Conservation (phyloP, 2,113 vertebrate species). For the Tamias sibiricus region DNA sequence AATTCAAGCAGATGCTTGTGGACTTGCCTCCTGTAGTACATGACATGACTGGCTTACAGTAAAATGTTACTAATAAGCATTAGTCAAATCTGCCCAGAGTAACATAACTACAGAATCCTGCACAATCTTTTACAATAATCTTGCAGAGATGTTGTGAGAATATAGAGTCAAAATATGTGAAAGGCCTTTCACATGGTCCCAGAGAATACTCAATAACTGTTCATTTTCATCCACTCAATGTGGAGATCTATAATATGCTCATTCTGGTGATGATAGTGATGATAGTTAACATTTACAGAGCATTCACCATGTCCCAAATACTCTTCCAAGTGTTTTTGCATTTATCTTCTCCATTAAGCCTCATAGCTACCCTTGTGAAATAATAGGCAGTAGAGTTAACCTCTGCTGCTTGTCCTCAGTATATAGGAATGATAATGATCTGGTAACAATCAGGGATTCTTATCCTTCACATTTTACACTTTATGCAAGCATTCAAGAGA, state of each 20-base stretch:
- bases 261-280: background rate
- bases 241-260: background rate
- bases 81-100: background rate
- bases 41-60: background rate
- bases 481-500: background rate
- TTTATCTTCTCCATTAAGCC: background rate
- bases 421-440: background rate
- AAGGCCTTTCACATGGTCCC: background rate
- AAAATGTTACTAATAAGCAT: slow-evolving; percentile 25
- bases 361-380: background rate
- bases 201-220: background rate
- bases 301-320: background rate
- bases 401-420: background rate
- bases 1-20: background rate
- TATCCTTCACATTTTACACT: background rate
- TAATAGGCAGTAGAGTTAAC: background rate
- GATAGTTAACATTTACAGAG: background rate
- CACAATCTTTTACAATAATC: background rate
- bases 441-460: background rate
- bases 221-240: background rate
- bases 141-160: background rate
- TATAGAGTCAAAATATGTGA: background rate
- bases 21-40: background rate
- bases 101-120: background rate
- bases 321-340: background rate